These are phyloP conservation scores for Hoplodrina blanda DNA, from an alignment of 2,888 invertebrate species.

Conservation along the genomic window DNA sequence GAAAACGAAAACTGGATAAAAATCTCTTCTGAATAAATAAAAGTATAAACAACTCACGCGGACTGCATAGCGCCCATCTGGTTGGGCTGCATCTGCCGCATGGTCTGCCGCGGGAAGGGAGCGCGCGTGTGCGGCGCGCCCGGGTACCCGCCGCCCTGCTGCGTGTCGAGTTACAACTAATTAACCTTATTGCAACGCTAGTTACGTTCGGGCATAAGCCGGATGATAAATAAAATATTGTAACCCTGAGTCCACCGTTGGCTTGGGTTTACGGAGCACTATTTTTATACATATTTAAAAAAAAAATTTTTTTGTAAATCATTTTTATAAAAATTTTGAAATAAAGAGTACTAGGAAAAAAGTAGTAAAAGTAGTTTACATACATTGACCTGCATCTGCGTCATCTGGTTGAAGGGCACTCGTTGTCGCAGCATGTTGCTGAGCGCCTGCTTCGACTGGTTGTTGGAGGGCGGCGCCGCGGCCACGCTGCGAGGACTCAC, in stretches of 20 bases:
- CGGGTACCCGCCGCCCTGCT: slow-evolving; percentile 80
- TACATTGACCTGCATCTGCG: slow-evolving; percentile 83
- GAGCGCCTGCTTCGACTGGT: slow-evolving; percentile 95
- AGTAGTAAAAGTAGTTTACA: not conserved
- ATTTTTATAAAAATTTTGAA: no score
- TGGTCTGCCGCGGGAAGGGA: slow-evolving; percentile 84
- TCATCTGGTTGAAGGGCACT: slow-evolving; percentile 91
- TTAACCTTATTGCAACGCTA: no score
- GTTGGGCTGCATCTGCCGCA: slow-evolving; percentile 87
- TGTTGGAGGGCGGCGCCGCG: slow-evolving; percentile 90
- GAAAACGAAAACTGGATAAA: no score
- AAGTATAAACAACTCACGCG: slow-evolving; percentile 72
- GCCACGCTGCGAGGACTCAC: slow-evolving; percentile 83
- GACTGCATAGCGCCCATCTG: slow-evolving; percentile 88
- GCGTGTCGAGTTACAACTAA: not conserved
- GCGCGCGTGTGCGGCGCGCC: slow-evolving; percentile 82
- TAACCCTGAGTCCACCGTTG: no score
- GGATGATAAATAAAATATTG: no score
- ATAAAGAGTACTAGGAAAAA: no score
- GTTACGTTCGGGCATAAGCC: no score
- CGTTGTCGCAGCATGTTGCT: slow-evolving; percentile 96
- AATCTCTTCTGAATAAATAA: no score
- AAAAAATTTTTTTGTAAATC: no score
- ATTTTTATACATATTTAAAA: no score
- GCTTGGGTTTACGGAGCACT: no score